These are phyloP conservation scores for Botia kubotai DNA, from an alignment of 2,797 vertebrate species.

Conservation along the genomic window DNA sequence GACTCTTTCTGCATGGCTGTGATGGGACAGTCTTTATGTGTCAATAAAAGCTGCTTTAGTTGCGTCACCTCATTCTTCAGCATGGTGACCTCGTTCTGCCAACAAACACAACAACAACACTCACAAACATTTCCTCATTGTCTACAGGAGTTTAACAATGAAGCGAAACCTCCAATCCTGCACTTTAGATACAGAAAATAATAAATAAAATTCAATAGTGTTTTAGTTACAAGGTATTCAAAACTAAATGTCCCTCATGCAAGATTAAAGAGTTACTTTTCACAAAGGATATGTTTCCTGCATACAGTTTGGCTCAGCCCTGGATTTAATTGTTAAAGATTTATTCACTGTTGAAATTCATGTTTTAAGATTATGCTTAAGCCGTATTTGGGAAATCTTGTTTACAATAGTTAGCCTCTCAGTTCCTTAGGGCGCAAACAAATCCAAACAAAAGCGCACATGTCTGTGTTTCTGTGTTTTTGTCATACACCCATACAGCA, in stretches of 20 bases:
- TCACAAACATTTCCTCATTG: background rate
- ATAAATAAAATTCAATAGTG: background rate
- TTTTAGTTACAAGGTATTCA: background rate
- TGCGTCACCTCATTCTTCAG: constrained; percentile 99
- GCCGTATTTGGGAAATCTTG: background rate
- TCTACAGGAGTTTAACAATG: background rate
- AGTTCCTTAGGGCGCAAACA: constrained; percentile 13
- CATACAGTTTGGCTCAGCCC: background rate
- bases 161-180: background rate
- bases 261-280: constrained; percentile 1
- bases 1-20: constrained; percentile 99
- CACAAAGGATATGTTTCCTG: background rate
- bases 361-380: constrained; percentile 13
- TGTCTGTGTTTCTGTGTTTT: constrained; percentile 28
- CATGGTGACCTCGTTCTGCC: constrained; percentile 97
- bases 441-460: constrained; percentile 37
- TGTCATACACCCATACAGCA: constrained; percentile 19
- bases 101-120: constrained; percentile 29
- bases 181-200: constrained; percentile 3
- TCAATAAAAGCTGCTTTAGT: constrained; percentile 98
- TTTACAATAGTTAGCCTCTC: constrained; percentile 17
- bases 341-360: background rate
- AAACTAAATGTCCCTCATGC: constrained; percentile 6
- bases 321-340: constrained; percentile 15
- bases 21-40: constrained; percentile 99